A percentile compares a stretch with the other conserved stretches of the same genome.
Evolutionary conservation across 2,888 invertebrate species (phyloP).

Genomic region (Pycnomerus fuliginosus): DNA sequence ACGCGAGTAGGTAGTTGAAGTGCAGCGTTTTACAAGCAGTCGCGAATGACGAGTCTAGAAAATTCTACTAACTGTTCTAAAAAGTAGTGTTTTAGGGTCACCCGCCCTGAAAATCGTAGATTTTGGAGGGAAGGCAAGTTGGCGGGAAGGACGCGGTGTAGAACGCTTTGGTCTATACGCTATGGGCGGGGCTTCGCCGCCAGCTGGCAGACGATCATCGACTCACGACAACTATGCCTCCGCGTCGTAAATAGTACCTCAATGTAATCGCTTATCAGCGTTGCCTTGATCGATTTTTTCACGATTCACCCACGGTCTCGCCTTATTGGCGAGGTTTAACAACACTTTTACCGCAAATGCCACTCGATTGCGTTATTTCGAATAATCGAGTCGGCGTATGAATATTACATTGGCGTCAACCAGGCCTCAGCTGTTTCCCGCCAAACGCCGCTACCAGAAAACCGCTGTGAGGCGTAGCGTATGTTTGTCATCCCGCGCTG

Average conservation of each 20-base stretch:
- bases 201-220: conserved; percentile 62
- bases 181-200: conserved; percentile 57
- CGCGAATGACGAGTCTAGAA: too few relatives aligned
- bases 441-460: conserved; percentile 67
- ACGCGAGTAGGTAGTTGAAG: too few relatives aligned
- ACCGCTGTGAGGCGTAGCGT: conserved; percentile 60
- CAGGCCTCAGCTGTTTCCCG: conserved; percentile 70
- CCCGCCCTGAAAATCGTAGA: conserved; percentile 8
- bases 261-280: conserved; percentile 29
- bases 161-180: conserved; percentile 46
- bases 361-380: neutral
- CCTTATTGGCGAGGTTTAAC: neutral
- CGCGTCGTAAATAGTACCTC: conserved; percentile 52
- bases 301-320: neutral
- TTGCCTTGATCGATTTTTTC: neutral
- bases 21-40: too few relatives aligned
- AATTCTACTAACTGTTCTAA: too few relatives aligned
- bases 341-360: neutral
- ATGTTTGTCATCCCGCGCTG: conserved; percentile 52
- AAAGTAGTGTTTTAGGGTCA: conserved; percentile 1
- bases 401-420: conserved; percentile 53
- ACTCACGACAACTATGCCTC: conserved; percentile 47
- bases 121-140: conserved; percentile 43
- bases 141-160: conserved; percentile 46
- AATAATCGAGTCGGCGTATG: conserved; percentile 44